Evolutionary conservation across 1,140 invertebrate genomes (phyloP).

Genomic region (Drosophila ercepeae): DNA sequence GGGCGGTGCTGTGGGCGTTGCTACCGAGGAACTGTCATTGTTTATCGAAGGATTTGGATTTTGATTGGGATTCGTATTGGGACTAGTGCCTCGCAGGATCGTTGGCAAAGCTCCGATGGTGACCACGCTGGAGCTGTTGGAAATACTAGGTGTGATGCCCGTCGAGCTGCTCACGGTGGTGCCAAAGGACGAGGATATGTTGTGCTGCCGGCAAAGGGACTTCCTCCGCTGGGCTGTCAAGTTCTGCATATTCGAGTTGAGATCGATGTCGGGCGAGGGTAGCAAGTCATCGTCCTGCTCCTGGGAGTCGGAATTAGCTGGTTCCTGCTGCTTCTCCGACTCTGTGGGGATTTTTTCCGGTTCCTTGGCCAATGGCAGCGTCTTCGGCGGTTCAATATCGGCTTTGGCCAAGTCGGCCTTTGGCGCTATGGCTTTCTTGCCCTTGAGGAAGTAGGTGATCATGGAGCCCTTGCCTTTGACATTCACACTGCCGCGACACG

Average conservation of each 20-base stretch:
- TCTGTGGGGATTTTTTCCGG: constrained; percentile 4
- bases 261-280: constrained; percentile 70
- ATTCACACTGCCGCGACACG: constrained; percentile 92
- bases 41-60: neutral
- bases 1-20: constrained; percentile 54
- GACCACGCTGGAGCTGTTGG: constrained; percentile 79
- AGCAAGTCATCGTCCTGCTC: constrained; percentile 53
- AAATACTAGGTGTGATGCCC: constrained; percentile 74
- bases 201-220: constrained; percentile 79
- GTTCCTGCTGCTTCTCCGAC: neutral
- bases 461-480: constrained; percentile 98
- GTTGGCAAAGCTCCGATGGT: constrained; percentile 68
- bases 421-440: constrained; percentile 84
- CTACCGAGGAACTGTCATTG: constrained; percentile 52
- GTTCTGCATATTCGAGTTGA: constrained; percentile 81
- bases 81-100: constrained; percentile 38
- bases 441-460: constrained; percentile 94
- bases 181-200: constrained; percentile 81
- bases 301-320: neutral
- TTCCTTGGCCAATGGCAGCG: constrained; percentile 11
- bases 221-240: constrained; percentile 79
- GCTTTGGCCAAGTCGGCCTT: constrained; percentile 15
- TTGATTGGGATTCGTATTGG: constrained; percentile 35
- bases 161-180: constrained; percentile 69
- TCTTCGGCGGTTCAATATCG: constrained; percentile 23